Base-by-base conservation (phyloP, 53 echinoderm and acorn worm species). In the Apostichopus leukothele region DNA sequence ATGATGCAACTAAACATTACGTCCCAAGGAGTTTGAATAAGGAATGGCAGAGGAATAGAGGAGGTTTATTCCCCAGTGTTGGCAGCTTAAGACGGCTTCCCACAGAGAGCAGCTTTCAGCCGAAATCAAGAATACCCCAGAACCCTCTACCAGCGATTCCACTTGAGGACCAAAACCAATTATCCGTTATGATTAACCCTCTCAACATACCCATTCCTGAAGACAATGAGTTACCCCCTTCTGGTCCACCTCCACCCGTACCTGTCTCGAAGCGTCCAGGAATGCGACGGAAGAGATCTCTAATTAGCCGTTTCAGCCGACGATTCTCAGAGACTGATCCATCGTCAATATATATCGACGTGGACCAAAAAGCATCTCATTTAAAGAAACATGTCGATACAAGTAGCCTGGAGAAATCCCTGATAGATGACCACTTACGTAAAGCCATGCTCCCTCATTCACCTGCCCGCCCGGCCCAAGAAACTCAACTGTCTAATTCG, bases 71-170 rank as follows among this genome's bases (percentile, higher is more conserved):
- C 7, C 27, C 84, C 19, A 67, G 85, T 13, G 16, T 85, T 59
- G 85, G 85, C 5, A 85, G 85, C 67, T 10, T 85, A 4, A 5
- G 67, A 51, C 85, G 85, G 26, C 85, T 85, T 14, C 85, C 85
- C 7, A 23, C 85, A 25, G 85, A 85, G 66, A 85, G 85, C 23
- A 67, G 59, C 11, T 85, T 85, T 67, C 85, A 85, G 13, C 85
- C 85, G 6, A 85, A 67, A 67, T 85, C 50, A 5, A 85, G 85
- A 27, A 67, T 12, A 1, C 85, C 85, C 6, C 85, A 27, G 14
- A 85, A 85, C 11, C 85, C 85, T 5, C 67, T 85, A 50, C 85
- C 85, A 4, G 85, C 85, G 8, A 85, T 85, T 16, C 85, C 85
- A 14, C 20, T 9, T 9, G 85, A 85, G 12, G 27, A 85, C 12